Evolutionary conservation across 2,113 vertebrate species (phyloP).

Genomic region (Syrrhaptes paradoxus): DNA sequence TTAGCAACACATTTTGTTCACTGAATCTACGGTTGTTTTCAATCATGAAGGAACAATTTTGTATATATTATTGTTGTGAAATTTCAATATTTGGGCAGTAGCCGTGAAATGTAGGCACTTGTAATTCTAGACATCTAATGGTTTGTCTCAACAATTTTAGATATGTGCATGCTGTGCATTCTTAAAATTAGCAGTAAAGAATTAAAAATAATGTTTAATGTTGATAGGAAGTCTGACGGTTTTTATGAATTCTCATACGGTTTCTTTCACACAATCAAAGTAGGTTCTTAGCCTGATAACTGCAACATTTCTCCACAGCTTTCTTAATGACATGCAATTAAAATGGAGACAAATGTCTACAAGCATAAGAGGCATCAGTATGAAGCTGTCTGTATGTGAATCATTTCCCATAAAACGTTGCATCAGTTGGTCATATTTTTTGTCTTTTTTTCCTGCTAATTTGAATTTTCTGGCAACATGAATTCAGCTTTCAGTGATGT

Average conservation of each 20-base stretch:
- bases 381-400: not conserved
- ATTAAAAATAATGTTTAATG: not conserved
- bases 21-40: not conserved
- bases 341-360: not conserved
- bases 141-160: not conserved
- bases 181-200: not conserved
- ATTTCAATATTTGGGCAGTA: not conserved
- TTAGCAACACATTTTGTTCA: not conserved
- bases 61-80: not conserved
- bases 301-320: not conserved
- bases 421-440: not conserved
- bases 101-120: not conserved
- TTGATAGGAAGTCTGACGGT: not conserved
- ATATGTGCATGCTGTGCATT: not conserved
- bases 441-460: not conserved
- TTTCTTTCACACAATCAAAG: not conserved
- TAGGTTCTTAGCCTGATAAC: not conserved
- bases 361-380: not conserved
- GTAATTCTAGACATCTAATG: not conserved
- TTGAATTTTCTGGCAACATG: not conserved
- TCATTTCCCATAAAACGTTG: not conserved
- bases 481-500: not conserved
- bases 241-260: not conserved
- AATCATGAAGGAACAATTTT: not conserved
- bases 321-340: not conserved